Evolutionary conservation across 2,888 invertebrate genomes (phyloP).

Genomic region (Eretmocerus hayati): DNA sequence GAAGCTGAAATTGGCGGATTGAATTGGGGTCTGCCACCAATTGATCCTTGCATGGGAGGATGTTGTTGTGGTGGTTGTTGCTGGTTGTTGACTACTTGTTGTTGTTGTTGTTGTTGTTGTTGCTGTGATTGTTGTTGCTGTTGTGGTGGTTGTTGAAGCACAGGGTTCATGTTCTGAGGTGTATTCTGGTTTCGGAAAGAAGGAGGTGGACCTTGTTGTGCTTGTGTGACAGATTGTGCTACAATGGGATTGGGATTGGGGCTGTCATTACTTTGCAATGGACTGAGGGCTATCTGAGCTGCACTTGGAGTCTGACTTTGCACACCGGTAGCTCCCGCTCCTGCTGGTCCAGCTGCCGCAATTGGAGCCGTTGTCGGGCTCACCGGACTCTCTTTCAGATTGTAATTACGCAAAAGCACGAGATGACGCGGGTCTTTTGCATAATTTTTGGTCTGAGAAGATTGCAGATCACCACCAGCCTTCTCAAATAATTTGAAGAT

Average conservation of each 20-base stretch:
- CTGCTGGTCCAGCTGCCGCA: conserved; percentile 41
- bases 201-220: conserved; percentile 36
- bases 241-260: conserved; percentile 48
- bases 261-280: conserved; percentile 52
- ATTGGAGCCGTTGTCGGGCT: conserved; percentile 57
- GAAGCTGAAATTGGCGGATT: conserved; percentile 46
- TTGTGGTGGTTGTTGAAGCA: conserved; percentile 44
- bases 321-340: conserved; percentile 48
- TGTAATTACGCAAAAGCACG: conserved; percentile 52
- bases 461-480: conserved; percentile 76
- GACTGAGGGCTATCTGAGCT: conserved; percentile 50
- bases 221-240: conserved; percentile 36
- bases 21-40: conserved; percentile 40
- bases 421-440: conserved; percentile 82
- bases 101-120: conserved; percentile 43
- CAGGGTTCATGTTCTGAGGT: conserved; percentile 36
- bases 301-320: conserved; percentile 48
- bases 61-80: conserved; percentile 41
- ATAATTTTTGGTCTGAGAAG: conserved; percentile 80
- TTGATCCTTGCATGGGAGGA: conserved; percentile 32
- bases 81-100: conserved; percentile 38
- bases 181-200: conserved; percentile 42
- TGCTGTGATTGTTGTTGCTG: conserved; percentile 31
- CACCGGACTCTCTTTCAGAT: conserved; percentile 61
- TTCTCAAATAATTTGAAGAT: conserved; percentile 83